These are phyloP conservation scores for Threskiornis aethiopicus DNA, from an alignment of 2,797 vertebrate species.

Conservation along the genomic window DNA sequence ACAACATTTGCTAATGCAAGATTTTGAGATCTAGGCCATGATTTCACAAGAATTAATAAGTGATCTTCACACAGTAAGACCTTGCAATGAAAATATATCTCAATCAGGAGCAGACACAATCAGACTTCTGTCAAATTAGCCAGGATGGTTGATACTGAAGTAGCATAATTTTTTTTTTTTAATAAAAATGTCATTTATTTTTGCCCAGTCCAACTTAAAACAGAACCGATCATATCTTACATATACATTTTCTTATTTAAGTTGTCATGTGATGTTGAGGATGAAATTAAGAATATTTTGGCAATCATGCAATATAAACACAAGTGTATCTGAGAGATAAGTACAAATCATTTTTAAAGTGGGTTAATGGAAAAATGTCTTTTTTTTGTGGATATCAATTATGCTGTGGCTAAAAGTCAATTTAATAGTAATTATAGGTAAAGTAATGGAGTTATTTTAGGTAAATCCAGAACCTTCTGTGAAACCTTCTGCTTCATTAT, in stretches of 20 bases:
- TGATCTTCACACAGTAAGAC: background rate
- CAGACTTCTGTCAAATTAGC: background rate
- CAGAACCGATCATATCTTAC: background rate
- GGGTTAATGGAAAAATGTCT: constrained; percentile 21
- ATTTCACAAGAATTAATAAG: background rate
- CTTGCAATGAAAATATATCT: background rate
- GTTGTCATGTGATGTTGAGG: background rate
- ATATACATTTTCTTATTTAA: background rate
- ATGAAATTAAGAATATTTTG: constrained; percentile 15
- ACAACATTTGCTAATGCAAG: background rate
- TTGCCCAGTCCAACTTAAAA: background rate
- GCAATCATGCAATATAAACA: background rate
- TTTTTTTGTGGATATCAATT: constrained; percentile 55
- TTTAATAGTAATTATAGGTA: constrained; percentile 56
- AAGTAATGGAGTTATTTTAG: constrained; percentile 58
- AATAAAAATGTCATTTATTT: background rate
- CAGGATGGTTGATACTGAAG: background rate
- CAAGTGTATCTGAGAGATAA: constrained; percentile 1
- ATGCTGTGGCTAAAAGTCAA: constrained; percentile 41
- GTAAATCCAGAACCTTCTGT: constrained; percentile 49
- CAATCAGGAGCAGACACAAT: background rate
- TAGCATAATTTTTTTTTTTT: background rate
- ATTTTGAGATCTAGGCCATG: background rate
- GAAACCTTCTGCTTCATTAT: constrained; percentile 48
- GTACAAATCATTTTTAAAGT: constrained; percentile 36